Conservation (phyloP, 2,113 vertebrate species). For the Seriola aureovittata region DNA sequence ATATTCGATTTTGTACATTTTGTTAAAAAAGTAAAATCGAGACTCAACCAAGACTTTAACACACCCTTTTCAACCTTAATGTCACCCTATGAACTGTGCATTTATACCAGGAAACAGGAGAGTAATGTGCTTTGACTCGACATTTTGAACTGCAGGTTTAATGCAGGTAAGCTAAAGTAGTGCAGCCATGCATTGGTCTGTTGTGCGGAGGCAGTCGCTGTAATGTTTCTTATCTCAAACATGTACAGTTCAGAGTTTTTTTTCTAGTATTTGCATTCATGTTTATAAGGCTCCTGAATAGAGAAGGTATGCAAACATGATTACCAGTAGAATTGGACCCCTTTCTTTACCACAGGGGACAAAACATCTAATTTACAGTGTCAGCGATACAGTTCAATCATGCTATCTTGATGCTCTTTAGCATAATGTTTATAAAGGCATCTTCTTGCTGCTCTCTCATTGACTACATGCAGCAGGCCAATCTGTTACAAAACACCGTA, state of each 20-base stretch:
- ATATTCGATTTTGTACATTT: not conserved
- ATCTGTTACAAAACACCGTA: conserved; percentile 13
- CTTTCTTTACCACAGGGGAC: not conserved
- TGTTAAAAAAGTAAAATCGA: not conserved
- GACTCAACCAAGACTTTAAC: not conserved
- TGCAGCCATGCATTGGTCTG: conserved; percentile 9
- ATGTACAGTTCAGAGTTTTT: not conserved
- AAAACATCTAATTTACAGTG: not conserved
- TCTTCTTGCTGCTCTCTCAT: conserved; percentile 9
- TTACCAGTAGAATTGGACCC: not conserved
- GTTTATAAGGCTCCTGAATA: not conserved
- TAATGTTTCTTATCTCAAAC: not conserved
- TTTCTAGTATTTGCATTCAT: not conserved
- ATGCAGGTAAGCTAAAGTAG: conserved; percentile 24
- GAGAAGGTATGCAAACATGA: not conserved
- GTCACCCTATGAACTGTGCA: not conserved
- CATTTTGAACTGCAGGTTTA: conserved; percentile 19
- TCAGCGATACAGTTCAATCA: not conserved
- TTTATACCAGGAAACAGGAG: conserved; percentile 5
- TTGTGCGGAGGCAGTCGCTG: conserved; percentile 14
- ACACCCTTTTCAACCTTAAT: conserved; percentile 2
- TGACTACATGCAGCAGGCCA: not conserved
- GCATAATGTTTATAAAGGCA: conserved; percentile 20
- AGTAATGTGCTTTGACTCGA: conserved; percentile 6
- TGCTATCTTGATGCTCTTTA: conserved; percentile 5